phyloP scores from a whole-genome alignment of 2,888 invertebrate species.

The Hydropsyche betteni region DNA sequence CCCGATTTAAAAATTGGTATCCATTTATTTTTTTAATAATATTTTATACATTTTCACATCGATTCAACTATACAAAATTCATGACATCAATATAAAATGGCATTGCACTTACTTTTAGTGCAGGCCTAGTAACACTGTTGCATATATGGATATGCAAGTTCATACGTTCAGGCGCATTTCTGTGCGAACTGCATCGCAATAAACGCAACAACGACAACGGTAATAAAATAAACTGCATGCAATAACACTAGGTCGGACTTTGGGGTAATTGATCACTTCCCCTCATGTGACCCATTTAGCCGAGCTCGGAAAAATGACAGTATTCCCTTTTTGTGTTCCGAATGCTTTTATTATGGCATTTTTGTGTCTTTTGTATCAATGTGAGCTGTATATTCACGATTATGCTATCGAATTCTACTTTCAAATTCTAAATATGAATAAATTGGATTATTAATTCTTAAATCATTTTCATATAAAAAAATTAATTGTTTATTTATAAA shows the following conservation, averaged over 20 bases:
- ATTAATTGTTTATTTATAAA: too few species aligned
- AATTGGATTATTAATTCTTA: too few species aligned
- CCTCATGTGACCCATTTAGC: slow-evolving; percentile 10
- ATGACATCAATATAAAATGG: too few species aligned
- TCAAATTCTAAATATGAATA: too few species aligned
- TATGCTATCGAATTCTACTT: too few species aligned
- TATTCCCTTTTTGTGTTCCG: neutral
- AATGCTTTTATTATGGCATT: neutral
- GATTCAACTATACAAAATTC: too few species aligned
- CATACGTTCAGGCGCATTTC: neutral
- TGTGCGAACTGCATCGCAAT: slow-evolving; percentile 28
- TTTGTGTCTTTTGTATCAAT: neutral
- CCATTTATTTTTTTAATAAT: too few species aligned
- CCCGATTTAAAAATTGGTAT: too few species aligned
- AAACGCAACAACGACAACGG: slow-evolving; percentile 34
- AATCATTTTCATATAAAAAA: too few species aligned
- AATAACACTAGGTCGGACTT: slow-evolving; percentile 28
- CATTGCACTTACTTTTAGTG: too few species aligned
- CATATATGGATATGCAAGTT: neutral
- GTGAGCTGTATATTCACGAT: neutral
- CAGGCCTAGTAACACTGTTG: too few species aligned
- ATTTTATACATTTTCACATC: too few species aligned
- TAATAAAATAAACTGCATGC: slow-evolving; percentile 39
- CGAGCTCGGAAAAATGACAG: neutral
- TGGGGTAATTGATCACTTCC: slow-evolving; percentile 34